Base-by-base conservation (phyloP, 2,797 vertebrate genomes). In the Pseudocheirus occidentalis region DNA sequence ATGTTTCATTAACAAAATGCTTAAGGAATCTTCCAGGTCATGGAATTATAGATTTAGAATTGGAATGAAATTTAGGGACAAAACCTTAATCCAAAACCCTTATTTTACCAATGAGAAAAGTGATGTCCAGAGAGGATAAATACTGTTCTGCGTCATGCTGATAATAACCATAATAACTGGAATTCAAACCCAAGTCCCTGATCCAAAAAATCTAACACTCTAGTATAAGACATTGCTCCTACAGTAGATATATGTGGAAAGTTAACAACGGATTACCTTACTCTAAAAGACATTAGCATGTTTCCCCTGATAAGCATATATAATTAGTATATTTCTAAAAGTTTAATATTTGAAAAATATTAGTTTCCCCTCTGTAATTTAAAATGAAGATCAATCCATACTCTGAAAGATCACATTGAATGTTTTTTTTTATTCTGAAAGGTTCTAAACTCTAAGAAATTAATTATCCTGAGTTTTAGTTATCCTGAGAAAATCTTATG, bases 401-500 rank as follows among this genome's bases (percentile, higher is more conserved):
- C 91, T 94, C 94, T 89, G 90, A 97, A 95, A 95, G 5, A 89
- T 18, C 2, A 81, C 90, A 59, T 46, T 87, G 31, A 92, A 7
- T 5, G 55, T 62, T 54, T 87, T 55, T 58, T 58, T 3, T 62
- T n/a, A 94, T 94, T 27, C 40, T 94, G 95, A 90, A 52, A 95
- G 54, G 53, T 27, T 89, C 93, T 94, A 94, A 91, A 95, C 34
- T 95, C 95, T 95, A 28, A 87, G 40, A 87, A 87, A 87, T 87
- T 46, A 87, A 90, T 58, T 46, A 92, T 94, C 28, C 34, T 90
- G 11, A 95, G 95, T 96, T 95, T 54, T 66, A 94, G 95, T 94
- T 66, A 92, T 95, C 95, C 94, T 59, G 52, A 90, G 92, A 93
- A 96, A 95, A 96, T 13, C 28, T 95, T 50, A 94, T 28, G 94